phyloP scores from a whole-genome alignment of 2,888 invertebrate genomes.

The Pachliopta kotzebuea region DNA sequence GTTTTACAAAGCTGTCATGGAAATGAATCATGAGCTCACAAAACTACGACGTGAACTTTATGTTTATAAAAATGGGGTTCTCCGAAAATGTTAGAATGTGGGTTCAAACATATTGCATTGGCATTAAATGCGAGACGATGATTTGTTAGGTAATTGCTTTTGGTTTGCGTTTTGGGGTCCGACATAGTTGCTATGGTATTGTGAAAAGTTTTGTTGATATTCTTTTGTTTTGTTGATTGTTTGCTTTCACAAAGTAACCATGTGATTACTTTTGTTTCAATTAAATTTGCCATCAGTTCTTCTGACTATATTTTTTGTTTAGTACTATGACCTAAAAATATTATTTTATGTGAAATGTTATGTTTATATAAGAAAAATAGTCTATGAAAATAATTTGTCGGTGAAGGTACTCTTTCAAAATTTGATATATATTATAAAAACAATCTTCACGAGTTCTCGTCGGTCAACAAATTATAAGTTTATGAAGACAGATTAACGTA shows the following conservation, averaged over 20 bases:
- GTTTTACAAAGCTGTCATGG: conserved; percentile 57
- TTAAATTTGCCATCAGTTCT: too few species aligned
- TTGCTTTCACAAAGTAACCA: conserved; percentile 31
- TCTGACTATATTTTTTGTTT: too few species aligned
- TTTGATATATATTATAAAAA: too few species aligned
- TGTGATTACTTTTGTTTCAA: too few species aligned
- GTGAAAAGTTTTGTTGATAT: conserved; percentile 68
- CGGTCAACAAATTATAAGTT: too few species aligned
- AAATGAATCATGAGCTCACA: conserved; percentile 67
- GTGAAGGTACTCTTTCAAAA: too few species aligned
- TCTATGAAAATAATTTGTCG: too few species aligned
- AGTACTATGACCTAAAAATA: too few species aligned
- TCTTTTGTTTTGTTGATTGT: conserved; percentile 57
- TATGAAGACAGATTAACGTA: too few species aligned
- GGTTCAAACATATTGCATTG: conserved; percentile 75
- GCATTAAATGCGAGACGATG: conserved; percentile 77
- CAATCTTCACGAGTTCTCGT: too few species aligned
- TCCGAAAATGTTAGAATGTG: conserved; percentile 53
- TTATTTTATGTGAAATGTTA: too few species aligned
- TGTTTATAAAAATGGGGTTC: conserved; percentile 47
- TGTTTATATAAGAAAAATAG: too few species aligned
- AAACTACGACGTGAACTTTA: conserved; percentile 54
- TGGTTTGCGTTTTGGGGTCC: conserved; percentile 57
- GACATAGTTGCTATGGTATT: conserved; percentile 59
- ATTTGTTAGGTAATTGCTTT: conserved; percentile 79